phyloP scores from a whole-genome alignment of 2,888 invertebrate genomes.

The Magallana nippona region DNA sequence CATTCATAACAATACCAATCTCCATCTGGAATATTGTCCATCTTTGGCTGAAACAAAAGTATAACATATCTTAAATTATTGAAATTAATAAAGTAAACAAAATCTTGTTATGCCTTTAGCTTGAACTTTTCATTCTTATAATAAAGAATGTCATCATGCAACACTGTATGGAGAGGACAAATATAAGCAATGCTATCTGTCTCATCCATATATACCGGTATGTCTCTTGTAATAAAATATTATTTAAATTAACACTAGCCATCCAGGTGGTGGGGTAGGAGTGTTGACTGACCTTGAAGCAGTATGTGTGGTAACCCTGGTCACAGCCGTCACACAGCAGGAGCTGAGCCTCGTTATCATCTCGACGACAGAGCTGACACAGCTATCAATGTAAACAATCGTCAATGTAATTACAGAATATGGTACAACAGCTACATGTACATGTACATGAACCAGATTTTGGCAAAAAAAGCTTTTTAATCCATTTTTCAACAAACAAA shows the following conservation, averaged over 20 bases:
- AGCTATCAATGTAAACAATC: slow-evolving; percentile 83
- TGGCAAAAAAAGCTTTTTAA: too few relatives aligned
- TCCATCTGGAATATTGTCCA: slow-evolving; percentile 97
- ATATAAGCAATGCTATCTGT: background rate
- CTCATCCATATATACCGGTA: too few relatives aligned
- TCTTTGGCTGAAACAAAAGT: slow-evolving; percentile 84
- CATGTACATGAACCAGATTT: too few relatives aligned
- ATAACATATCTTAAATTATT: background rate
- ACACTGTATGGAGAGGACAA: background rate
- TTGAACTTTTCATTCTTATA: background rate
- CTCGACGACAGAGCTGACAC: slow-evolving; percentile 97
- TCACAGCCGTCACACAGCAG: slow-evolving; percentile 98
- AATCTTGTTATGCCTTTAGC: too few relatives aligned
- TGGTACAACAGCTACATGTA: too few relatives aligned
- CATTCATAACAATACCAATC: slow-evolving; percentile 99
- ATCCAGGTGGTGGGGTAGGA: background rate
- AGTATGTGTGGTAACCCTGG: slow-evolving; percentile 98
- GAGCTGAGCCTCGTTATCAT: slow-evolving; percentile 96
- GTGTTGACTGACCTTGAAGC: slow-evolving; percentile 86
- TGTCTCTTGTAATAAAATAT: too few relatives aligned
- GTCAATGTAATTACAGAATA: too few relatives aligned
- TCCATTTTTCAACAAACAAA: too few relatives aligned
- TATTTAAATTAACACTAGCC: too few relatives aligned
- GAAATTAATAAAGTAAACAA: background rate
- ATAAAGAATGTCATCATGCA: slow-evolving; percentile 5